A percentile compares a stretch with the other conserved stretches of the same genome.
Conservation (phyloP, 2,113 vertebrate species). For the Oncorhynchus kisutch region DNA sequence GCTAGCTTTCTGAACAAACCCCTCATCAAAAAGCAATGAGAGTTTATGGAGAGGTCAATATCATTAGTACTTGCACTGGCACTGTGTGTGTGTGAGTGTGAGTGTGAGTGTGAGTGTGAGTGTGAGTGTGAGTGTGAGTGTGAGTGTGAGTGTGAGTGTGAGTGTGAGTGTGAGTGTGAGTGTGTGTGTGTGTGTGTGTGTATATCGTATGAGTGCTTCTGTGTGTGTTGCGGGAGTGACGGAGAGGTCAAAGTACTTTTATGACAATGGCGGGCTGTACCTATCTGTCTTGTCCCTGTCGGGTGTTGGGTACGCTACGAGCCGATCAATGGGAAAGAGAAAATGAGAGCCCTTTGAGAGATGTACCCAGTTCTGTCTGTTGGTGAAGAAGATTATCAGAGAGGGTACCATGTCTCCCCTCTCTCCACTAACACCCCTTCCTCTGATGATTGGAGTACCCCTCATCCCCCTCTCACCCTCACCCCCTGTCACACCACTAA, state of each 20-base stretch:
- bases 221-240: constrained; percentile 17
- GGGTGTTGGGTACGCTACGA: constrained; percentile 61
- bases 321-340: constrained; percentile 81
- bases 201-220: constrained; percentile 16
- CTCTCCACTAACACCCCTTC: constrained; percentile 60
- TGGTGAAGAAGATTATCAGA: constrained; percentile 84
- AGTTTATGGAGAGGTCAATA: constrained; percentile 45
- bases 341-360: constrained; percentile 81
- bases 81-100: too few species aligned
- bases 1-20: constrained; percentile 33
- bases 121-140: too few species aligned
- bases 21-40: constrained; percentile 58
- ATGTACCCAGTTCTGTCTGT: constrained; percentile 77
- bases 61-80: constrained; percentile 53
- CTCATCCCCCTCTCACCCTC: constrained; percentile 51
- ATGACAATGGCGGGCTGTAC: constrained; percentile 39
- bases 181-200: constrained; percentile 52
- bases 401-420: constrained; percentile 72
- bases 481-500: constrained; percentile 83
- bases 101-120: too few species aligned
- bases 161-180: constrained; percentile 21
- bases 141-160: too few species aligned
- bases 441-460: constrained; percentile 81
- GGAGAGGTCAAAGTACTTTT: constrained; percentile 69
- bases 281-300: constrained; percentile 71